Conservation (phyloP, 1,140 invertebrate species). For the Sycophila sp. region DNA sequence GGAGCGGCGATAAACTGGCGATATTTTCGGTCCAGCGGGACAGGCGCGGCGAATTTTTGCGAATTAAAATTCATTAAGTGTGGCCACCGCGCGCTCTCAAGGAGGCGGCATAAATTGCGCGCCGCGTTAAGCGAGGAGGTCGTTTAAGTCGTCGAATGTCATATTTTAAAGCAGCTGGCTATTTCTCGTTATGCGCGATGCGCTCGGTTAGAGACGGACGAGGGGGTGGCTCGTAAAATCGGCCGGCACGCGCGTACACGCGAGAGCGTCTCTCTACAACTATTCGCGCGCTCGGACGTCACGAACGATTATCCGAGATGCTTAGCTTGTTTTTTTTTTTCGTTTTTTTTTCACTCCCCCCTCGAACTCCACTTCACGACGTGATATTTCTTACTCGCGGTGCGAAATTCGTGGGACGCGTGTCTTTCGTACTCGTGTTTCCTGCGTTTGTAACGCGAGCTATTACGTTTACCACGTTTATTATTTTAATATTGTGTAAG, state of each 20-base stretch:
- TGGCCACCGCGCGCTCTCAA: background rate
- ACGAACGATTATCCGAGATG: conserved; percentile 20
- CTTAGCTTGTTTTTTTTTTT: no score
- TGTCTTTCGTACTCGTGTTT: no score
- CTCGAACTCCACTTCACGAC: conserved; percentile 23
- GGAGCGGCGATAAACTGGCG: no score
- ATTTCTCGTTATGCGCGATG: conserved; percentile 23
- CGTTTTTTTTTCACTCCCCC: conserved; percentile 27
- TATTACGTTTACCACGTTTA: no score
- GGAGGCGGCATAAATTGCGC: background rate
- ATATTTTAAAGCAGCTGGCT: conserved; percentile 22
- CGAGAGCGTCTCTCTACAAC: no score
- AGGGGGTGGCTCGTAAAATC: conserved; percentile 3
- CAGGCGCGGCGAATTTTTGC: background rate
- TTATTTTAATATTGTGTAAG: no score
- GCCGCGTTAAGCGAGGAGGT: conserved; percentile 6
- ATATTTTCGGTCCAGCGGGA: no score
- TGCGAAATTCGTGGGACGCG: no score
- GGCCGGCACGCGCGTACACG: background rate
- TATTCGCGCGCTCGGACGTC: background rate
- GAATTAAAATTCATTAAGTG: conserved; percentile 28
- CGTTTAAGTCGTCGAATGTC: conserved; percentile 32
- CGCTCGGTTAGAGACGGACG: background rate
- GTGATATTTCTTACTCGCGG: no score
- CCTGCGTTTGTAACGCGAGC: no score